phyloP scores from a whole-genome alignment of 1,140 invertebrate genomes.

The Helicoverpa zea region DNA sequence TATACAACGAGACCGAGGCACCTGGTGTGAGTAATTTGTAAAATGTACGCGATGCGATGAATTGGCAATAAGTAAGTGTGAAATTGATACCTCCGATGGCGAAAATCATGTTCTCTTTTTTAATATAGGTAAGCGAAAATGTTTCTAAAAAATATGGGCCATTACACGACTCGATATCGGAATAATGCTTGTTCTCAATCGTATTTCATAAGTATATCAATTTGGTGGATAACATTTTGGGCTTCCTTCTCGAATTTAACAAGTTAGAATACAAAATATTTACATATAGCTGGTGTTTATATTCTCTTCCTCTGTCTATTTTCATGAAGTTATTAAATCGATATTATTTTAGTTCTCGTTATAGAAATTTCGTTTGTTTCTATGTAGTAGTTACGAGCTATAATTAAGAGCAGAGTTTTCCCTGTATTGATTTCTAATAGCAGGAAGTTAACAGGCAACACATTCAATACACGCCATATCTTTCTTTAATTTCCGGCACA shows the following conservation, averaged over 20 bases:
- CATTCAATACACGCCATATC: slow-evolving; percentile 9
- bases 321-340: too few species aligned
- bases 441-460: slow-evolving; percentile 2
- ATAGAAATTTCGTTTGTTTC: too few species aligned
- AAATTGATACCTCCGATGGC: background rate
- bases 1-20: background rate
- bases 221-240: too few species aligned
- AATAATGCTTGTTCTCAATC: too few species aligned
- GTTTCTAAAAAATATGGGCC: too few species aligned
- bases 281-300: too few species aligned
- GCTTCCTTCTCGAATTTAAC: too few species aligned
- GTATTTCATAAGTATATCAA: too few species aligned
- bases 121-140: background rate
- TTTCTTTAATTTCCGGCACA: slow-evolving; percentile 16
- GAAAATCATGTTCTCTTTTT: background rate
- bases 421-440: slow-evolving; percentile 35
- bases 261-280: too few species aligned
- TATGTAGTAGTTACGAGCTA: background rate
- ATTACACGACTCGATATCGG: too few species aligned
- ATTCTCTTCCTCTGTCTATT: too few species aligned
- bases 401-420: background rate
- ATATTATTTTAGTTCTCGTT: too few species aligned
- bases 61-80: slow-evolving; percentile 23
- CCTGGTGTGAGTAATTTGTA: slow-evolving; percentile 23
- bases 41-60: slow-evolving; percentile 14